phyloP scores from a whole-genome alignment of 2,113 vertebrate species.

The Mormyrus iriodes region DNA sequence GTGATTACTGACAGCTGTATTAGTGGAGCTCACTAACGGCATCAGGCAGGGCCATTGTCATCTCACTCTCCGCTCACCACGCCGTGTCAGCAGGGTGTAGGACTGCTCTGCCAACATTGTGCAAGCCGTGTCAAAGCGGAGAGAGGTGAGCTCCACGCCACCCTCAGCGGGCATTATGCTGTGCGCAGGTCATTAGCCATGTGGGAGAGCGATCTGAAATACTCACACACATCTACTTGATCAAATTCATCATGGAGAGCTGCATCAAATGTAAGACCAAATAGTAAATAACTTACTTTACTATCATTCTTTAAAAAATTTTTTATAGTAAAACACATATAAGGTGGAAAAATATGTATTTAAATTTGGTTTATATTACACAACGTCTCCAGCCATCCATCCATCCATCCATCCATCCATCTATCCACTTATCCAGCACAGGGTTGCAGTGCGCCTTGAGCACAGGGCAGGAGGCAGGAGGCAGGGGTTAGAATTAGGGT shows the following conservation, averaged over 20 bases:
- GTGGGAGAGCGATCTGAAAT: not conserved
- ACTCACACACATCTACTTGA: not conserved
- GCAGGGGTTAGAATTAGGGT: not conserved
- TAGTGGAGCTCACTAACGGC: not conserved
- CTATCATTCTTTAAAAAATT: not conserved
- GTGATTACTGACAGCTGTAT: not conserved
- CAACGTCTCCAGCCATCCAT: not conserved
- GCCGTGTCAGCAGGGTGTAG: not conserved
- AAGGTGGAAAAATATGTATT: not conserved
- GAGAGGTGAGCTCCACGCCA: not conserved
- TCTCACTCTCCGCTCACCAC: not conserved
- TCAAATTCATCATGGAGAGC: not conserved
- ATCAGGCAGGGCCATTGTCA: not conserved
- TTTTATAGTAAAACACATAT: not conserved
- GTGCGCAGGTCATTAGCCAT: not conserved
- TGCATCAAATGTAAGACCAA: not conserved
- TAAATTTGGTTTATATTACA: not conserved
- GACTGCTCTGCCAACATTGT: not conserved
- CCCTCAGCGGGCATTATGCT: not conserved
- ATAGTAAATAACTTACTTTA: not conserved
- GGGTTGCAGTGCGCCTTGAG: not conserved
- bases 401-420: not conserved
- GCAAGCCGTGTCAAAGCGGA: not conserved
- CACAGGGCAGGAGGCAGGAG: not conserved
- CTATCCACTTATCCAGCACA: not conserved